Evolutionary conservation across 2,888 invertebrate species (phyloP), one percentile per base, ranked within the genome.

Genomic region (Anaspis maculata): DNA sequence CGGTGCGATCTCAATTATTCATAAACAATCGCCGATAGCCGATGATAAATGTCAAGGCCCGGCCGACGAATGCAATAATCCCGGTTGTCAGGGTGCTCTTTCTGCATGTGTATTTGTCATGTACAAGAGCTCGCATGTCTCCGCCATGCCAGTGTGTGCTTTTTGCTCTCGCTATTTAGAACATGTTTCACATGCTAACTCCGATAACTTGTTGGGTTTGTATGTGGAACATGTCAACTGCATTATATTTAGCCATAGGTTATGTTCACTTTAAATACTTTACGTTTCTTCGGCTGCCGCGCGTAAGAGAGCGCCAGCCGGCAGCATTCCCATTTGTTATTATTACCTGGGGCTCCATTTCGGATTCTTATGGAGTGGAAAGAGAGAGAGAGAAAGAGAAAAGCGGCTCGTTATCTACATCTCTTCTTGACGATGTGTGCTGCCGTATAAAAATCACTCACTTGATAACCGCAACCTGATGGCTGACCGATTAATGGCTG

Each of bases 21-120:
- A 53, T 46, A 52, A 54, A 48, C 49, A 50, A 53, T 52, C 46
- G 49, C 44, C 43, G 51, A 53, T 49, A 45, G 30, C 37, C 46
- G 39, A 46, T 53, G 53, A 52, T 56, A 55, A 53, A 54, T 52
- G 55, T 51, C 54, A 50, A 51, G 51, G 52, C 30, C 46, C 46
- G 46, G 34, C 41, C 45, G 45, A 50, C 51, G 49, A 52, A 52
- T 52, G 51, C 48, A 52, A 51, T 53, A 52, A 52, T 55, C 52
- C 48, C 39, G 34, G 39, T 47, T 50, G 51, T 49, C 48, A 44
- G 48, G 39, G 34, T 13, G 42, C 34, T 40, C 34, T 25, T 32
- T 40, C 42, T 38, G 40, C 39, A 44, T 41, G 37, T 44, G 45
- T 45, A 45, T 50, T 45, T 50, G 48, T 50, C 48, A 41, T 42